Evolutionary conservation across 2,113 vertebrate species (phyloP).

Genomic region (Burhinus oedicnemus): DNA sequence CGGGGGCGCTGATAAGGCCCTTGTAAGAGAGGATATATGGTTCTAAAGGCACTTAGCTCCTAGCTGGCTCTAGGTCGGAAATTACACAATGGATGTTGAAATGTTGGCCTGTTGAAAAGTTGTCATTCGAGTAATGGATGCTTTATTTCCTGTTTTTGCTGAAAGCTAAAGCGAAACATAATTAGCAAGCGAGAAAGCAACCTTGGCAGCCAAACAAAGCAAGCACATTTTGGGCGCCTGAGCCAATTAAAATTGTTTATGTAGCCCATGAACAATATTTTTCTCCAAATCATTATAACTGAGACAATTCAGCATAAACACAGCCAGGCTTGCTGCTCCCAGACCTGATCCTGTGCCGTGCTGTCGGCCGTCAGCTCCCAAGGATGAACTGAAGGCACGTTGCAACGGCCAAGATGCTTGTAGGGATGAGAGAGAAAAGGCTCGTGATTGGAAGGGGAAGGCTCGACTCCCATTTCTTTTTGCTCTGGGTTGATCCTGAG

Average conservation of each 20-base stretch:
- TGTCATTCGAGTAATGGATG: conserved; percentile 84
- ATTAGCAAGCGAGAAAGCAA: conserved; percentile 79
- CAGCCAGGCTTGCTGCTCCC: conserved; percentile 1
- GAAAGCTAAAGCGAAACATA: conserved; percentile 78
- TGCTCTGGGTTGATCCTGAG: not conserved
- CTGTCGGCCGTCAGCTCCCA: not conserved
- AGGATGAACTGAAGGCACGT: not conserved
- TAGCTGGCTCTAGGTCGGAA: conserved; percentile 75
- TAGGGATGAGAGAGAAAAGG: not conserved
- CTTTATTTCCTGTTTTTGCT: conserved; percentile 83
- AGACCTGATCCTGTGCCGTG: not conserved
- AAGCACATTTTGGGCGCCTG: conserved; percentile 75
- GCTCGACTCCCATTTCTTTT: not conserved
- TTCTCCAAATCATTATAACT: conserved; percentile 69
- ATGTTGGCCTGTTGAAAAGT: conserved; percentile 80
- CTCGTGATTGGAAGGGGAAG: not conserved
- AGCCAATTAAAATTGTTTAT: conserved; percentile 83
- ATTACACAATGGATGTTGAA: conserved; percentile 86
- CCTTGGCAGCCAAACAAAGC: conserved; percentile 80
- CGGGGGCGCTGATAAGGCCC: not conserved
- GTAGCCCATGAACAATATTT: conserved; percentile 75
- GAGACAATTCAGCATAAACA: conserved; percentile 53
- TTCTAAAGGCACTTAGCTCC: conserved; percentile 69
- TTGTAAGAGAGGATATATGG: not conserved
- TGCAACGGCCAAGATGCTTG: not conserved